phyloP scores from a whole-genome alignment of 2,888 invertebrate species.

The Synanthedon andrenaeformis region DNA sequence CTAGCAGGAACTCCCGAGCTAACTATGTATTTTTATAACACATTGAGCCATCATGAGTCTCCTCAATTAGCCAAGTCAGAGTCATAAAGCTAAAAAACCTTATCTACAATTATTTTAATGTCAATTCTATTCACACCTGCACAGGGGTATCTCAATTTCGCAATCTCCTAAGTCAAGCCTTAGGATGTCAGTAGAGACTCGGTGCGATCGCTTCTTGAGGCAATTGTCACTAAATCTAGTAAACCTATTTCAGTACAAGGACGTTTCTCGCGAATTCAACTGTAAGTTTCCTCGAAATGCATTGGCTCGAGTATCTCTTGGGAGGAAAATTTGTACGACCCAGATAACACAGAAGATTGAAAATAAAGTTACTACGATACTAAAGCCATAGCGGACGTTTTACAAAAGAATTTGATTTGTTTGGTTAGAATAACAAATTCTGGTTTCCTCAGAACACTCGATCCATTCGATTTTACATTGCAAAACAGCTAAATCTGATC shows the following conservation, averaged over 20 bases:
- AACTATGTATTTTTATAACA: too few relatives aligned
- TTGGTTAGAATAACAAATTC: conserved; percentile 12
- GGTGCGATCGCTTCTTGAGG: background rate
- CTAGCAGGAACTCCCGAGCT: too few relatives aligned
- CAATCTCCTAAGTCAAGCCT: background rate
- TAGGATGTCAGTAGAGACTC: background rate
- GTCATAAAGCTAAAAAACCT: too few relatives aligned
- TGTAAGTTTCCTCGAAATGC: background rate
- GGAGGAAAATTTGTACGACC: conserved; percentile 3
- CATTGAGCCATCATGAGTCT: too few relatives aligned
- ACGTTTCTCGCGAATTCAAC: background rate
- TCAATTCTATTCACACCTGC: too few relatives aligned
- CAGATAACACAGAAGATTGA: conserved; percentile 6
- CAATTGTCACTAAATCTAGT: background rate
- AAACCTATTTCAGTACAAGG: background rate
- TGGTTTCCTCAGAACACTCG: background rate
- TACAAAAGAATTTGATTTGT: conserved; percentile 26
- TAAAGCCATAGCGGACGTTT: conserved; percentile 11
- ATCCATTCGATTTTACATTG: conserved; percentile 6
- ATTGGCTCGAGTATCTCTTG: conserved; percentile 7
- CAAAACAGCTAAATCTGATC: conserved; percentile 1
- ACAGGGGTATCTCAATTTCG: background rate
- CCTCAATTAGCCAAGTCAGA: too few relatives aligned
- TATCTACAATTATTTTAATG: too few relatives aligned
- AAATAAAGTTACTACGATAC: conserved; percentile 20